These are phyloP conservation scores for Ascaphus truei DNA, from an alignment of 2,113 vertebrate genomes.

Conservation along the genomic window DNA sequence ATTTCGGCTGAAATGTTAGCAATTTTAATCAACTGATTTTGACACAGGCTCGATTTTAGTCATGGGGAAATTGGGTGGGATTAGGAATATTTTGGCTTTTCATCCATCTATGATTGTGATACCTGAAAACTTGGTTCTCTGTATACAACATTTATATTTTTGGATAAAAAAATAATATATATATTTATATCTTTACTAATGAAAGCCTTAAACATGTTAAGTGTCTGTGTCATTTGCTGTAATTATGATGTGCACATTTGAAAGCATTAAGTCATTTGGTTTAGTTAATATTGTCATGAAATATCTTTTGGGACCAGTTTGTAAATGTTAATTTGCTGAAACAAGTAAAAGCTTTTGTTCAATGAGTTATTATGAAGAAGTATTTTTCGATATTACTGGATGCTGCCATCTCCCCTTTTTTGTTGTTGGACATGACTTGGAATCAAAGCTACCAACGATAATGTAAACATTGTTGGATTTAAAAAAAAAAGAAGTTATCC, in stretches of 20 bases:
- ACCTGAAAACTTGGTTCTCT: no score
- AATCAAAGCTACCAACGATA: no score
- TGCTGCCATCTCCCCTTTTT: no score
- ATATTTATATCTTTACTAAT: slow-evolving; percentile 3
- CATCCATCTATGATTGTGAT: neutral
- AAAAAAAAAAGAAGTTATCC: no score
- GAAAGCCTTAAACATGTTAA: neutral
- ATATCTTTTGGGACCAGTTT: neutral
- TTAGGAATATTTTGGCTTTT: neutral
- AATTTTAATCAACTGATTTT: neutral
- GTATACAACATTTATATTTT: slow-evolving; percentile 1
- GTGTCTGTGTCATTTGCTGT: neutral
- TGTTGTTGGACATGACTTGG: no score
- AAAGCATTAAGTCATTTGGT: neutral
- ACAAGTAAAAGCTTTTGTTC: neutral
- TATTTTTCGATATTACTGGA: neutral
- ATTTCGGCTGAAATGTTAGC: no score
- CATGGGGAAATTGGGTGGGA: no score
- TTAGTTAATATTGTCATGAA: neutral
- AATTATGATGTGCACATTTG: neutral
- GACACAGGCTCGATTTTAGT: no score
- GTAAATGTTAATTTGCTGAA: neutral
- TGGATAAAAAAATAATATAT: neutral
- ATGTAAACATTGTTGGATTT: no score
- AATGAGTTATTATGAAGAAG: neutral